Percentiles rank a stretch among this genome's conserved stretches.
phyloP scores from a whole-genome alignment of 2,888 invertebrate genomes.

The Hemithea aestivaria region DNA sequence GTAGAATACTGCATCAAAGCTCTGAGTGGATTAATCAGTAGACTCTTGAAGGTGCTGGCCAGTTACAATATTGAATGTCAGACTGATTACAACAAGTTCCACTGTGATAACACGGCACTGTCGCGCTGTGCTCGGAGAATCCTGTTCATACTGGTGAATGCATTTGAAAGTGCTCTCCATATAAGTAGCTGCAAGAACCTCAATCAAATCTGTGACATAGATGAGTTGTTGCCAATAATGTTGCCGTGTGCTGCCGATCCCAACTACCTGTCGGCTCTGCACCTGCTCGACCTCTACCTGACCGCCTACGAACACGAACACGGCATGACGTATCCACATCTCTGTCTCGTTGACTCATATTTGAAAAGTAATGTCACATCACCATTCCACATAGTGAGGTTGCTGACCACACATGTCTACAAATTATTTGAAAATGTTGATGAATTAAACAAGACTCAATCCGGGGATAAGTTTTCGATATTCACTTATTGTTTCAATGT shows the following conservation, averaged over 20 bases:
- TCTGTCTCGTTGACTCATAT: constrained; percentile 69
- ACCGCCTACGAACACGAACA: constrained; percentile 70
- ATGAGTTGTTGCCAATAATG: constrained; percentile 59
- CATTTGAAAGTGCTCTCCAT: constrained; percentile 80
- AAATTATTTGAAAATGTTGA: constrained; percentile 81
- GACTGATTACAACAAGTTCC: constrained; percentile 43
- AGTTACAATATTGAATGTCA: constrained; percentile 54
- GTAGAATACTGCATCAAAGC: constrained; percentile 46
- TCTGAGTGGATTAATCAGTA: constrained; percentile 54
- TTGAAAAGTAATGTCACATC: constrained; percentile 83
- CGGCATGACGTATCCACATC: constrained; percentile 57
- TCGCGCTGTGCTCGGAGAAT: constrained; percentile 61
- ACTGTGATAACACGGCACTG: constrained; percentile 48
- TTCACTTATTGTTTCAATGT: constrained; percentile 84
- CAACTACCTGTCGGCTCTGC: constrained; percentile 68
- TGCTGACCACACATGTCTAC: constrained; percentile 86
- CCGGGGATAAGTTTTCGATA: constrained; percentile 74
- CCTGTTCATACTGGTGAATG: constrained; percentile 76
- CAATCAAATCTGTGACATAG: constrained; percentile 63
- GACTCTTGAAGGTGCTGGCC: constrained; percentile 44
- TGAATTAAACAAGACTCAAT: constrained; percentile 62
- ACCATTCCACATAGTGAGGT: constrained; percentile 82
- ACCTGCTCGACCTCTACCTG: constrained; percentile 76
- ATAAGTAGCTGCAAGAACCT: constrained; percentile 70
- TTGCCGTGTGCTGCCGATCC: constrained; percentile 66